A percentile compares a stretch with the other conserved stretches of the same genome.
Conservation (phyloP, 2,113 vertebrate species). For the Anhinga rufa region DNA sequence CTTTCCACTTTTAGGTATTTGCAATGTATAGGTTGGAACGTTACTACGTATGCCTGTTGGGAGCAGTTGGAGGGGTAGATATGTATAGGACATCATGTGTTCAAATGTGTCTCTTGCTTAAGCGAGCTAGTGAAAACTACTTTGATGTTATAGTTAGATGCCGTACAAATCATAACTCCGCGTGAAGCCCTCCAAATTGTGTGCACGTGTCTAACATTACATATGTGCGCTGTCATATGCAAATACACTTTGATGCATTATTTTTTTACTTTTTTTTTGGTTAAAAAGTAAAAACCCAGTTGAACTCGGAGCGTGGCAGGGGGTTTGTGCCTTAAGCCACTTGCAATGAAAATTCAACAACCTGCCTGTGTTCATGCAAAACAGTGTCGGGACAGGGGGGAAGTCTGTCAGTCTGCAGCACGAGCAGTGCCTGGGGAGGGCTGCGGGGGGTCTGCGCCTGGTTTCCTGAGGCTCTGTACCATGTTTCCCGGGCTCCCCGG, state of each 20-base stretch:
- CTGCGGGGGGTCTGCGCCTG: not conserved
- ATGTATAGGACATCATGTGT: not conserved
- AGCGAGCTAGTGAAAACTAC: not conserved
- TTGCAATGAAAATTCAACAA: not conserved
- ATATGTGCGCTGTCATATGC: rapidly evolving
- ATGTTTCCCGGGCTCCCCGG: not conserved
- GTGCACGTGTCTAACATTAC: not conserved
- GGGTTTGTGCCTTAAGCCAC: not conserved
- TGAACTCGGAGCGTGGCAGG: not conserved
- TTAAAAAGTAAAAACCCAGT: not conserved
- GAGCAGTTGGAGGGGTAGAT: not conserved
- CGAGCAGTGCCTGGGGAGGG: not conserved
- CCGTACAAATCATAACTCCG: not conserved
- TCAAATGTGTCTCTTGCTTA: not conserved
- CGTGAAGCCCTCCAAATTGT: not conserved
- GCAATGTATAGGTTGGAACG: not conserved
- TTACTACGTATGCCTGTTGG: not conserved
- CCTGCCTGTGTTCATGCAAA: not conserved
- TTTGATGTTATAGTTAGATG: not conserved
- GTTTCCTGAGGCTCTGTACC: slow-evolving; percentile 32
- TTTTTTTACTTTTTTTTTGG: not conserved
- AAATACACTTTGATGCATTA: not conserved
- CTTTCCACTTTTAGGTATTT: not conserved
- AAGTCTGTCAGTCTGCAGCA: not conserved
- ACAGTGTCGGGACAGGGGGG: not conserved